phyloP scores from a whole-genome alignment of 1,140 invertebrate species.

The Nylanderia fulva region DNA sequence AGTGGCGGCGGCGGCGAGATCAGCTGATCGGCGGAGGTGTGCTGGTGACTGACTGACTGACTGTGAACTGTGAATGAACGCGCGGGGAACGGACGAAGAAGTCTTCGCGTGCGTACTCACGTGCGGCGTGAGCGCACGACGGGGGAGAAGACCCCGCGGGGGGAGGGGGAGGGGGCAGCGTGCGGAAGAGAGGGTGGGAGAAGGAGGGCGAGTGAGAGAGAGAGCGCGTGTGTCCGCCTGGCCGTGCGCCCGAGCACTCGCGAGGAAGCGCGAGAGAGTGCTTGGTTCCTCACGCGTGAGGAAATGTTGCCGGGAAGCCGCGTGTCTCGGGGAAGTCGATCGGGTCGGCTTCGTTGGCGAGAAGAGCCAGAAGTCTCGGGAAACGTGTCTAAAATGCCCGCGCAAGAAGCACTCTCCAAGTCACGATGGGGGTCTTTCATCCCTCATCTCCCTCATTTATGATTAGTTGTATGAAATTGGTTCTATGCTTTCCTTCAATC shows the following conservation, averaged over 20 bases:
- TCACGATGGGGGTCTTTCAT: too few relatives aligned
- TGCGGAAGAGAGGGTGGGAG: slow-evolving; percentile 10
- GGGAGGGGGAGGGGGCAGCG: slow-evolving; percentile 27
- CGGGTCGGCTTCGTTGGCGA: background rate
- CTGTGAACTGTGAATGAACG: slow-evolving; percentile 76
- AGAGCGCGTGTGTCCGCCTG: slow-evolving; percentile 69
- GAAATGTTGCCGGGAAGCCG: slow-evolving; percentile 16
- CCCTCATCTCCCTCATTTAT: background rate
- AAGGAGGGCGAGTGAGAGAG: background rate
- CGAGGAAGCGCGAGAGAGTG: slow-evolving; percentile 63
- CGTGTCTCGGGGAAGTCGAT: background rate
- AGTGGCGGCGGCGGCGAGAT: slow-evolving; percentile 12
- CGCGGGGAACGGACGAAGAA: slow-evolving; percentile 78
- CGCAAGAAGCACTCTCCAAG: too few relatives aligned
- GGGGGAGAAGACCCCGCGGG: slow-evolving; percentile 28
- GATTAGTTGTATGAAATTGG: background rate
- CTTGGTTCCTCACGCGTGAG: slow-evolving; percentile 43
- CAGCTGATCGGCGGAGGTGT: slow-evolving; percentile 24
- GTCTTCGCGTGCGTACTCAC: slow-evolving; percentile 77
- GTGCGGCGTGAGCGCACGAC: slow-evolving; percentile 66
- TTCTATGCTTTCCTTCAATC: too few relatives aligned
- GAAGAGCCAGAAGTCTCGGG: too few relatives aligned
- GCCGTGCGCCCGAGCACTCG: slow-evolving; percentile 69
- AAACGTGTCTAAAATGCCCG: too few relatives aligned
- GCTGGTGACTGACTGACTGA: slow-evolving; percentile 77